phyloP scores from a whole-genome alignment of 2,113 vertebrate species.

The Ictalurus furcatus region DNA sequence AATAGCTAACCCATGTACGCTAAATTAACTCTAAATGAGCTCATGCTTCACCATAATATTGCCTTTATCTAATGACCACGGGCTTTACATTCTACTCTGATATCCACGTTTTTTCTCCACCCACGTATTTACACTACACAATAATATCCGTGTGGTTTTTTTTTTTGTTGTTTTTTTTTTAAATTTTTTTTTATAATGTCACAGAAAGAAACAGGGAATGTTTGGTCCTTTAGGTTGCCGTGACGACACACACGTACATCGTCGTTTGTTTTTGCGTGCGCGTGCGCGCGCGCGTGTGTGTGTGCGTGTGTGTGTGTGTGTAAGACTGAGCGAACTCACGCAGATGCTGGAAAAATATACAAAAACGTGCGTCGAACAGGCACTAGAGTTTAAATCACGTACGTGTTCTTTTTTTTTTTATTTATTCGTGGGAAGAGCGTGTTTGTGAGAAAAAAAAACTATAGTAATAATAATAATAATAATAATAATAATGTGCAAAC shows the following conservation, averaged over 20 bases:
- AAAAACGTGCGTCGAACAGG: constrained; percentile 30
- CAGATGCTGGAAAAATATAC: constrained; percentile 20
- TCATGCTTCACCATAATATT: constrained; percentile 57
- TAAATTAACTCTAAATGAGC: constrained; percentile 54
- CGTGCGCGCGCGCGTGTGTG: background rate
- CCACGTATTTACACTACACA: constrained; percentile 53
- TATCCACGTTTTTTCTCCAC: constrained; percentile 53
- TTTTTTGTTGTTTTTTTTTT: too few relatives aligned
- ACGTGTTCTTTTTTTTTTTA: constrained; percentile 5
- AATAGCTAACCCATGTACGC: constrained; percentile 41
- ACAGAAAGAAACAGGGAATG: constrained; percentile 34
- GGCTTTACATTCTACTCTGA: constrained; percentile 63
- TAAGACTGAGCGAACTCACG: constrained; percentile 33
- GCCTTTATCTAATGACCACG: constrained; percentile 58
- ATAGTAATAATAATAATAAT: constrained; percentile 20
- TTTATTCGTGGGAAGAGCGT: background rate
- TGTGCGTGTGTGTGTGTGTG: constrained; percentile 21
- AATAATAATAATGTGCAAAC: constrained; percentile 73
- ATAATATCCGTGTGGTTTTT: background rate
- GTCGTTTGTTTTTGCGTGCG: background rate
- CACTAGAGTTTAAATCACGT: constrained; percentile 27
- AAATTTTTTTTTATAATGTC: constrained; percentile 17
- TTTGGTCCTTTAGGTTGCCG: constrained; percentile 55
- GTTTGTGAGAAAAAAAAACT: background rate
- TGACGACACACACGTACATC: constrained; percentile 25